Evolutionary conservation across 1,140 invertebrate species (phyloP).

Genomic region (Prorops nasuta): DNA sequence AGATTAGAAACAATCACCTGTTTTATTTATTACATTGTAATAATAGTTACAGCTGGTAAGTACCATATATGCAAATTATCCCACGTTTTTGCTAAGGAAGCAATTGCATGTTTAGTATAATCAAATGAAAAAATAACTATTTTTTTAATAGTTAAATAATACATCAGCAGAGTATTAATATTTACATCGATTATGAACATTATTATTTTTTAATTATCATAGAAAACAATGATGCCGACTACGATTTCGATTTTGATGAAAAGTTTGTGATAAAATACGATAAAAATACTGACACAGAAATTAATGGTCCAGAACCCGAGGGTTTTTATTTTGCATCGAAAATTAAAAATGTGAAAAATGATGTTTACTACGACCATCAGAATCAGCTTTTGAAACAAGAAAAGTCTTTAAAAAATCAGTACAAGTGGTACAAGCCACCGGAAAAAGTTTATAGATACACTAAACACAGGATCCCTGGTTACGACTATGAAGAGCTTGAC

Average conservation of each 20-base stretch:
- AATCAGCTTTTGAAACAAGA: no score
- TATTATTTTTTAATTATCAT: conserved; percentile 13
- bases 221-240: conserved; percentile 43
- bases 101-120: no score
- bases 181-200: no score
- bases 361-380: no score
- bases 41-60: conserved; percentile 16
- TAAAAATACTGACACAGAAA: conserved; percentile 6
- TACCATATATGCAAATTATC: no score
- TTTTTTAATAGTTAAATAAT: no score
- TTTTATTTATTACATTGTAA: conserved; percentile 9
- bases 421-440: conserved; percentile 25
- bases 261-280: conserved; percentile 19
- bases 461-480: conserved; percentile 43
- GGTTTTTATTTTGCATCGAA: conserved; percentile 35
- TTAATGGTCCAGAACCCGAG: no score
- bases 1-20: conserved; percentile 15
- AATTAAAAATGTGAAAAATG: background rate
- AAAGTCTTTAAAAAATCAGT: background rate
- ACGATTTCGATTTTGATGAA: conserved; percentile 36
- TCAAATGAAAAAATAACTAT: no score
- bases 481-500: conserved; percentile 43
- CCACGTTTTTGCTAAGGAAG: no score
- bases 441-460: conserved; percentile 47
- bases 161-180: no score